Base-by-base conservation (phyloP, 2,113 vertebrate genomes). In the Xyrauchen texanus region DNA sequence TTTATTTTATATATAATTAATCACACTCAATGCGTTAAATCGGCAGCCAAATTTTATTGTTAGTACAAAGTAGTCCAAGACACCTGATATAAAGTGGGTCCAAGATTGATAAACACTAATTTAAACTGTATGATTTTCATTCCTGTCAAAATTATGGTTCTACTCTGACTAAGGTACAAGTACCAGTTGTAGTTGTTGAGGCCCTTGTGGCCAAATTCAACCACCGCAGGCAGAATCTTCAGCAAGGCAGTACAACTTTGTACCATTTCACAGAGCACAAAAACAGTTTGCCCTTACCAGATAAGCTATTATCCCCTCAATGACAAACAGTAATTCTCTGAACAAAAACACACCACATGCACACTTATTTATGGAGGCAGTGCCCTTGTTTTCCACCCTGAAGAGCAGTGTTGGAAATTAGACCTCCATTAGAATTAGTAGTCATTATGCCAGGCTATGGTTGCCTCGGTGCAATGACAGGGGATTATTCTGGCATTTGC, bases 241-340 rank as follows among this genome's bases (percentile, higher is more conserved):
- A 16, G 34, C 42, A 34, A 34, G 21, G 21, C 21, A 34, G 21
- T 15, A 0, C 45, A 63, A n/a, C 47, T 53, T 70, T 34, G 4
- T 60, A 74, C 9, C 6, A 53, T 72, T 80, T 52, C 66, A 57
- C 10, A 46, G 51, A 71, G 55, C 63, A 52, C 66, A 80, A 10
- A 72, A 81, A 81, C 78, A 69, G 63, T 60, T 67, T 82, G 68
- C 81, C 81, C 58, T 61, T 46, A 34, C 21, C 52, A 52, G 45
- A 52, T 15, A 65, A 65, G 84, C 79, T 77, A 86, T 87, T 84
- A 86, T 86, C 79, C 76, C 81, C 86, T 85, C 85, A 88, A 88
- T 84, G 84, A 85, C 69, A 74, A 79, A 87, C 75, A 82, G 44
- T 78, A 68, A 86, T 89, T 86, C 67, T 76, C 75, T 65, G 42